Evolutionary conservation across 2,113 vertebrate species (phyloP).

Genomic region (Chaetura pelagica): DNA sequence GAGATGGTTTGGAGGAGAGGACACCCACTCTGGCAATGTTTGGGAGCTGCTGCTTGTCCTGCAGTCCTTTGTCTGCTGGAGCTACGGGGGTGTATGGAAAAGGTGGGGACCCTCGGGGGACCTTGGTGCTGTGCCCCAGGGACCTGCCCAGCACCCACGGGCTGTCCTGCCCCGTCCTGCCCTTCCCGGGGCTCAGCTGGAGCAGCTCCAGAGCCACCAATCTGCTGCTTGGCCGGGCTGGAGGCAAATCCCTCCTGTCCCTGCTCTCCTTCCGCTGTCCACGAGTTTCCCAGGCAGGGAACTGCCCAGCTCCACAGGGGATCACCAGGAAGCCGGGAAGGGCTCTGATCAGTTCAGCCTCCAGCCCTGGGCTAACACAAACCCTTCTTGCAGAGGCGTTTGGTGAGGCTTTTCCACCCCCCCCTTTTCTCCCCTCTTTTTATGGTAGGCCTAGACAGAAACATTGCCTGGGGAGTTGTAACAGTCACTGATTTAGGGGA

Average conservation of each 20-base stretch:
- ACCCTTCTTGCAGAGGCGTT: accelerated
- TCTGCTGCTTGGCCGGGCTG: background rate
- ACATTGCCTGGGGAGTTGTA: accelerated
- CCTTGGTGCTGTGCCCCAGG: accelerated
- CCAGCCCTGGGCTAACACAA: background rate
- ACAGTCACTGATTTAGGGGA: accelerated
- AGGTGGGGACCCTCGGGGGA: accelerated
- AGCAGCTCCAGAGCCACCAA: background rate
- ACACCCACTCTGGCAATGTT: accelerated
- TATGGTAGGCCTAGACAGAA: background rate
- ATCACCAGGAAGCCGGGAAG: no score
- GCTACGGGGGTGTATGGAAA: background rate
- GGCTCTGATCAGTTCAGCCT: background rate
- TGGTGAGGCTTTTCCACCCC: background rate
- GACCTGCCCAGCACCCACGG: background rate
- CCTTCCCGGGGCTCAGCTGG: accelerated
- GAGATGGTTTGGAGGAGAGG: background rate
- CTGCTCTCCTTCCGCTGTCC: background rate
- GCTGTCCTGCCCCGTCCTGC: background rate
- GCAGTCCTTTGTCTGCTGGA: background rate
- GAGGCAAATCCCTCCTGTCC: background rate
- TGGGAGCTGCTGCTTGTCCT: accelerated
- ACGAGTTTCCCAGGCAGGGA: background rate
- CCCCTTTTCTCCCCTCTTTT: background rate
- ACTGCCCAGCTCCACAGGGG: background rate